Conservation (phyloP, 2,113 vertebrate species). For the Syngnathus floridae region DNA sequence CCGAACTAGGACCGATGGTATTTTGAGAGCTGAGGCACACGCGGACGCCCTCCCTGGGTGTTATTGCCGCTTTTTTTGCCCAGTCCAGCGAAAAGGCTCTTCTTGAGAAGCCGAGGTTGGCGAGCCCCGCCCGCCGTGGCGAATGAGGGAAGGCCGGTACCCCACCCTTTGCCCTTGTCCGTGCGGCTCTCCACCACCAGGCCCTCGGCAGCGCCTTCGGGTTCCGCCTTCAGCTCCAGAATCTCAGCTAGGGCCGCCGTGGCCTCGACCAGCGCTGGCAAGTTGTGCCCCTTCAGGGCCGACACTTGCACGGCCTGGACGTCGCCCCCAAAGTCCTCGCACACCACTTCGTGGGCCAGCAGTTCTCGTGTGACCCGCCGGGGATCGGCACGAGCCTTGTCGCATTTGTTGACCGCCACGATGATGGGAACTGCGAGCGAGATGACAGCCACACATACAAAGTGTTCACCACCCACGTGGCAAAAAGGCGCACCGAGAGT, state of each 20-base stretch:
- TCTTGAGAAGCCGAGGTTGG: too few relatives aligned
- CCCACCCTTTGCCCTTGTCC: conserved; percentile 79
- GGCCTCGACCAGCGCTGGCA: conserved; percentile 84
- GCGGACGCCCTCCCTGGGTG: too few relatives aligned
- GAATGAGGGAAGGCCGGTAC: too few relatives aligned
- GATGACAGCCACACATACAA: background rate
- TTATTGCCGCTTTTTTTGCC: too few relatives aligned
- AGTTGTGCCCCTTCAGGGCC: conserved; percentile 85
- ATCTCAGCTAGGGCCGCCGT: conserved; percentile 84
- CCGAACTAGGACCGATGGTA: too few relatives aligned
- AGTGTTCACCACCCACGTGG: background rate
- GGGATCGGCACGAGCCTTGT: conserved; percentile 82
- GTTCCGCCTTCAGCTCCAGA: conserved; percentile 86
- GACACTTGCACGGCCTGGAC: conserved; percentile 87
- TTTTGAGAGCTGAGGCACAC: too few relatives aligned
- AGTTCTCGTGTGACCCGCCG: conserved; percentile 83
- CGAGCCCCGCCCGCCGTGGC: too few relatives aligned
- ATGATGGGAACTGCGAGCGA: conserved; percentile 80
- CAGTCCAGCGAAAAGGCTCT: too few relatives aligned
- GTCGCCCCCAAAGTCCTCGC: conserved; percentile 91
- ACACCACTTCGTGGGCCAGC: conserved; percentile 79
- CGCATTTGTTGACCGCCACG: conserved; percentile 94
- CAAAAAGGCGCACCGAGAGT: background rate
- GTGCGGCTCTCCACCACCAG: conserved; percentile 84
- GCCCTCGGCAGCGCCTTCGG: conserved; percentile 79